These are phyloP conservation scores for Kryptopterus vitreolus DNA, from an alignment of 2,797 vertebrate species.

Conservation along the genomic window DNA sequence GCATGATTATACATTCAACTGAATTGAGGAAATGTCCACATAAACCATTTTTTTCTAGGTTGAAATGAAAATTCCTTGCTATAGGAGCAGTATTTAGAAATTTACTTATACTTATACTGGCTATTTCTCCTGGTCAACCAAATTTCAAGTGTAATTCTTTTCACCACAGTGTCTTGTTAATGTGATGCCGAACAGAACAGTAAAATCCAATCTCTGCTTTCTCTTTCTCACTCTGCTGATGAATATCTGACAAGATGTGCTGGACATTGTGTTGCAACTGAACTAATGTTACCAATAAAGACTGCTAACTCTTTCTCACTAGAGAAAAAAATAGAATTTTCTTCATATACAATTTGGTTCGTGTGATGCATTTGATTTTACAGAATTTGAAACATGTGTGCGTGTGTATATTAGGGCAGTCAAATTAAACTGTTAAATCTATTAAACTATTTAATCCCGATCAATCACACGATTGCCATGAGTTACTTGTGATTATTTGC, in stretches of 20 bases:
- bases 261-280: too few relatives aligned
- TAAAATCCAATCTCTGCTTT: neutral
- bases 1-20: neutral
- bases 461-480: too few relatives aligned
- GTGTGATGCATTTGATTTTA: neutral
- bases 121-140: neutral
- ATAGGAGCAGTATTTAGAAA: neutral
- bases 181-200: neutral
- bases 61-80: neutral
- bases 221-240: neutral
- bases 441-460: too few relatives aligned
- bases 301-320: neutral
- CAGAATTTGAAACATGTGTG: neutral
- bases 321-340: neutral
- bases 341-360: neutral
- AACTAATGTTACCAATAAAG: neutral
- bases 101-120: neutral
- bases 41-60: neutral
- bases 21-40: neutral
- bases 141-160: neutral
- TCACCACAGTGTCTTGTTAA: neutral
- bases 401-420: too few relatives aligned
- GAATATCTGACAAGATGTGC: neutral
- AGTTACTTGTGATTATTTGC: too few relatives aligned
- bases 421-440: too few relatives aligned